Conservation (phyloP, 2,888 invertebrate species). For the Phalera bucephala region DNA sequence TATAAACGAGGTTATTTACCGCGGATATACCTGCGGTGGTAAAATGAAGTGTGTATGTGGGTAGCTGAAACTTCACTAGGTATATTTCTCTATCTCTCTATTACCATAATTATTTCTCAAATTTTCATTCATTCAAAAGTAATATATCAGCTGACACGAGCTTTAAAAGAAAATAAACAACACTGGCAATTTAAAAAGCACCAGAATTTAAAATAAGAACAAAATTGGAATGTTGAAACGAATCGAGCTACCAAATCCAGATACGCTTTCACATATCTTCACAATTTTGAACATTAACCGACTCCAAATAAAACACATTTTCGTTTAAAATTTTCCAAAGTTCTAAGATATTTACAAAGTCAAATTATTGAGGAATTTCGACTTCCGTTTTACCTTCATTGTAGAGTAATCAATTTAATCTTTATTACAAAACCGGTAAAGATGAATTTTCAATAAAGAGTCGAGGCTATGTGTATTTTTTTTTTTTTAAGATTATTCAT, state of each 20-base stretch:
- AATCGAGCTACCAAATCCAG: constrained; percentile 69
- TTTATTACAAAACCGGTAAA: constrained; percentile 22
- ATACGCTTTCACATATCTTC: constrained; percentile 51
- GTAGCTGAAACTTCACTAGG: too few species aligned
- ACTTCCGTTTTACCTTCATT: constrained; percentile 44
- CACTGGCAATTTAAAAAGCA: constrained; percentile 70
- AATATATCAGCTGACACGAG: constrained; percentile 41
- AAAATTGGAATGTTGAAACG: constrained; percentile 70
- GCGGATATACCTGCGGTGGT: too few species aligned
- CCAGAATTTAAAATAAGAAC: constrained; percentile 70
- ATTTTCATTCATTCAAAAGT: constrained; percentile 3
- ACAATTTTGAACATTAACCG: constrained; percentile 48
- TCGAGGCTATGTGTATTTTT: too few species aligned
- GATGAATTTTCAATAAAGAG: constrained; percentile 3
- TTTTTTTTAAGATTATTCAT: too few species aligned
- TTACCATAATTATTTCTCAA: too few species aligned
- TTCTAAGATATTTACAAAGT: constrained; percentile 12
- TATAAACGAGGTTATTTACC: too few species aligned
- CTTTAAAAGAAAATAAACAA: constrained; percentile 56
- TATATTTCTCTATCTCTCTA: too few species aligned
- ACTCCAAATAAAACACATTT: constrained; percentile 41
- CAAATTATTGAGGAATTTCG: constrained; percentile 39
- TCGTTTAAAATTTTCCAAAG: constrained; percentile 17
- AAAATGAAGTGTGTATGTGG: too few species aligned
- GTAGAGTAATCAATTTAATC: constrained; percentile 19